Base-by-base conservation (phyloP, 2,113 vertebrate genomes). In the Pardalotus punctatus region DNA sequence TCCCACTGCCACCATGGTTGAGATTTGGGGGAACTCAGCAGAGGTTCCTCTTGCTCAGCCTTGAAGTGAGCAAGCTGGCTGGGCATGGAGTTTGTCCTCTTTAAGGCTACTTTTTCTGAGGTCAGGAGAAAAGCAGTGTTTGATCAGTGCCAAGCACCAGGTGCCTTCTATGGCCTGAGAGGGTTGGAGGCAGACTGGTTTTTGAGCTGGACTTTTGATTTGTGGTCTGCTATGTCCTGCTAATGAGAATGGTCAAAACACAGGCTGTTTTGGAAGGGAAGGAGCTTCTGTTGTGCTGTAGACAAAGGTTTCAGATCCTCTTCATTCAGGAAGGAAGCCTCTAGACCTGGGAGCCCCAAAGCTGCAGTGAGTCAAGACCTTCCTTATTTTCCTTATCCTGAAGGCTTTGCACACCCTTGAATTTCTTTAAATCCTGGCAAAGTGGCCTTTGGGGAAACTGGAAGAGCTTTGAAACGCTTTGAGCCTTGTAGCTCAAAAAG, bases 281-380 rank as follows among this genome's bases (percentile, higher is more conserved):
- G 66, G 19, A 87, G 13, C 61, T 53, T 60, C 28, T 72, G 33
- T 54, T 3, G 0, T 12, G 28, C 48, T 42, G 21, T 31, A 70
- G 62, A 47, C 48, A 67, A 61, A 64, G 4, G 16, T 86, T 96
- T 96, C 62, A 70, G 47, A 54, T 90, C 86, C 82, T 77, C 33
- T 70, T 93, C 5, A 9, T 86, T 56, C 53, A 53, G 81, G 43
- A 91, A 85, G 57, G 31, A 82, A 90, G 38, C n/a, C 54, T 80
- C 28, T 62, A 93, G 40, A 28, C 5, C 3, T 35, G 22, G 57
- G 57, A 90, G 22, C 31, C n/a, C 19, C 10, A 74, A 24, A 72
- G 65, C 45, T 76, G 28, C 0, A 2, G n/a, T 67, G 33, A 87
- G 40, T 85, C 50, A 7, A 60, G 22, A 69, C 20, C 40, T 81